A percentile compares a stretch with the other conserved stretches of the same genome.
phyloP scores from a whole-genome alignment of 2,888 invertebrate species.

The Zootermopsis nevadensis region DNA sequence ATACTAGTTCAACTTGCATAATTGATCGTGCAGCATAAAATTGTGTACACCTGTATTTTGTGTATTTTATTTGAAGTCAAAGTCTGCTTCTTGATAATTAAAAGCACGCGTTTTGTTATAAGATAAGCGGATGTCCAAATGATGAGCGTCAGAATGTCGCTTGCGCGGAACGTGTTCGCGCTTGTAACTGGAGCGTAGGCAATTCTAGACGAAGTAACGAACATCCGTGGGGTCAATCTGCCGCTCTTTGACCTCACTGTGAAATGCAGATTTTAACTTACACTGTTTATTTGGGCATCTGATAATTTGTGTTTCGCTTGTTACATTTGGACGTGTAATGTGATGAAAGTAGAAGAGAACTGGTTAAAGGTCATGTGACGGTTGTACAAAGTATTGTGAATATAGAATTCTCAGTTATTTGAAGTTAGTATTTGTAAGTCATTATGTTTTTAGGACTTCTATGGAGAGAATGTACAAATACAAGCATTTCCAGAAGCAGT shows the following conservation, averaged over 20 bases:
- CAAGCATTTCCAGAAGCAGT: background rate
- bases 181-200: background rate
- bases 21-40: background rate
- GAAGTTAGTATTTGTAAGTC: background rate
- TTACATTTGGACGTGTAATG: background rate
- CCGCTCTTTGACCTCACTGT: slow-evolving; percentile 1
- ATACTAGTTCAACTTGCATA: background rate
- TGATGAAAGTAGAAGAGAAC: background rate
- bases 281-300: background rate
- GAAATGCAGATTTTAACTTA: background rate
- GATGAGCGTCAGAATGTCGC: background rate
- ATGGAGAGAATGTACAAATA: background rate
- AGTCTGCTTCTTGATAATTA: slow-evolving; percentile 1
- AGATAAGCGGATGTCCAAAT: slow-evolving; percentile 7
- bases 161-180: background rate
- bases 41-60: slow-evolving; percentile 13
- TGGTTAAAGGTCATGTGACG: background rate
- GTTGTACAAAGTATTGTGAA: slow-evolving; percentile 27
- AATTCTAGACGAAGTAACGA: background rate
- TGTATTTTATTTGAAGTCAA: background rate
- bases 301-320: background rate
- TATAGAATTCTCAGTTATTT: background rate
- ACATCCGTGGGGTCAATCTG: slow-evolving; percentile 18
- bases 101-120: slow-evolving; percentile 3
- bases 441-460: slow-evolving; percentile 1